These are phyloP conservation scores for Acanthosepion pharaonis DNA, from an alignment of 2,888 invertebrate species.

Conservation along the genomic window DNA sequence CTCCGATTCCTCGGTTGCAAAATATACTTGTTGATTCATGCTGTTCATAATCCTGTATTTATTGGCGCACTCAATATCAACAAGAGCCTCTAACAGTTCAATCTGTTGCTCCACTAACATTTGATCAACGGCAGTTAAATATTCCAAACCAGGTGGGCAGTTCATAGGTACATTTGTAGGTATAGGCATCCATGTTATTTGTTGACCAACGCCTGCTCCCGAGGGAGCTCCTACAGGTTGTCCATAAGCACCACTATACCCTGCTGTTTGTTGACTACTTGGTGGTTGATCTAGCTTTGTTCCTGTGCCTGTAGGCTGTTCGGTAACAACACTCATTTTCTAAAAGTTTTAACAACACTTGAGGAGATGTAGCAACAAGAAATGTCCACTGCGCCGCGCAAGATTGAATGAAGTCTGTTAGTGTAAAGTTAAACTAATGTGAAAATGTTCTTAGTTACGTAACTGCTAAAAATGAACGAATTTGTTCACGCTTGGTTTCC, in stretches of 20 bases:
- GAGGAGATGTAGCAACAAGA: no score
- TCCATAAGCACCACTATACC: no score
- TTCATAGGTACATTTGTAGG: slow-evolving; percentile 62
- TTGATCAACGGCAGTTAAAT: slow-evolving; percentile 69
- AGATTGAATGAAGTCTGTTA: no score
- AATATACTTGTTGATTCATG: slow-evolving; percentile 70
- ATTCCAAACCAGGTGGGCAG: slow-evolving; percentile 72
- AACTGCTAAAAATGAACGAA: no score
- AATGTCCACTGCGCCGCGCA: no score
- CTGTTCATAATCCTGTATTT: slow-evolving; percentile 68
- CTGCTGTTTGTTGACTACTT: neutral
- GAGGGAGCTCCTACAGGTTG: slow-evolving; percentile 49
- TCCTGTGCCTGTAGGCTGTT: neutral
- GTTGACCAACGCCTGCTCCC: slow-evolving; percentile 46
- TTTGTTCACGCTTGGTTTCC: no score
- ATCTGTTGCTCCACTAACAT: slow-evolving; percentile 69
- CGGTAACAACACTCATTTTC: neutral
- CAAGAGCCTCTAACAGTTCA: slow-evolving; percentile 67
- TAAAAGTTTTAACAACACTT: no score
- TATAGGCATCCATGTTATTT: slow-evolving; percentile 58
- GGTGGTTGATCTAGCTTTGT: neutral
- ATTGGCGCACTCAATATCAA: slow-evolving; percentile 68
- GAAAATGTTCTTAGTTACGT: no score
- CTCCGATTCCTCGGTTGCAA: slow-evolving; percentile 74
- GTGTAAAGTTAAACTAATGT: no score